Evolutionary conservation across 2,888 invertebrate species (phyloP), one percentile per base, ranked within the genome.

Genomic region (Cabera pusaria): DNA sequence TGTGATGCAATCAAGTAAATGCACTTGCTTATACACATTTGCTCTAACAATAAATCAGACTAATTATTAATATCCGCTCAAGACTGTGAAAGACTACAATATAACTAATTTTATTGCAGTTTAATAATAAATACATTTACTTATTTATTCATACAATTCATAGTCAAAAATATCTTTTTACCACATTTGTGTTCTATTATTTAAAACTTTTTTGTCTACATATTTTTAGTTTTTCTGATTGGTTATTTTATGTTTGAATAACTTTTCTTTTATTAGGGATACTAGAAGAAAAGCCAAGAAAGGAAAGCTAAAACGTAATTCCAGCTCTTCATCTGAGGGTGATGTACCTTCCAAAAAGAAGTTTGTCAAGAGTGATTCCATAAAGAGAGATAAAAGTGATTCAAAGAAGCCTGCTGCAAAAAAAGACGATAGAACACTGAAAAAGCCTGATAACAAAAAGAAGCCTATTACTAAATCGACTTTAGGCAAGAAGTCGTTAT

Each of bases 281-380:
- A 69, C 83, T 41, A 88, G 90, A 43, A 86, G 88, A 75, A 91
- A 80, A 79, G 76, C 56, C 43, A 87, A 86, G 51, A 90, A 89
- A 31, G 84, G 87, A 27, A 92, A 91, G 62, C 67, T 88, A 20
- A 91, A 91, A 67, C 79, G 92, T 17, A 90, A 91, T 60, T 91
- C 91, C 0, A 92, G 91, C 59, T 91, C 90, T 6, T 92, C 93
- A 5, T 93, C 94, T 2, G 94, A 93, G 48, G 90, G 90, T 35
- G 92, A 92, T 51, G 84, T 88, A 20, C 83, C 83, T 36, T 55
- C 83, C 12, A 90, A 89, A 64, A 91, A 91, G 59, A 91, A 91
- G 62, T 86, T 90, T 49, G 56, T 81, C 9, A 90, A 88, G 79
- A 64, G 40, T 51, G 86, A 86, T 41, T 24, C 64, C 17, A 33